A percentile compares a stretch with the other conserved stretches of the same genome.
Evolutionary conservation across 2,113 vertebrate species (phyloP).

Genomic region (Psittacara wagleri): DNA sequence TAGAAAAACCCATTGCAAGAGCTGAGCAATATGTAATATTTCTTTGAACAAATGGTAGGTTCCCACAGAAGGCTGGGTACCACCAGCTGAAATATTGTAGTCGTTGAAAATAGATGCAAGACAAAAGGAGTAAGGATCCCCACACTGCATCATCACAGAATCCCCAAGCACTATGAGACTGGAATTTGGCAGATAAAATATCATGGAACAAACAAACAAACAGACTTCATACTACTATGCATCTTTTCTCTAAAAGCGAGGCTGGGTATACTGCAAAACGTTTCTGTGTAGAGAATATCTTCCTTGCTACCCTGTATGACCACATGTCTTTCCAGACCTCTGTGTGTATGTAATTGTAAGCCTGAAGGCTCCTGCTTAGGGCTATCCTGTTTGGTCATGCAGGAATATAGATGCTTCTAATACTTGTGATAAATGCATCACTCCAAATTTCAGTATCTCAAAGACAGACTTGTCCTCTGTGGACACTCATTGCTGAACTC

Average conservation of each 20-base stretch:
- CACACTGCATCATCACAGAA: neutral
- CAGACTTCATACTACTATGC: neutral
- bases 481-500: neutral
- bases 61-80: neutral
- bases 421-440: slow-evolving; percentile 12
- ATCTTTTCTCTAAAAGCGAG: neutral
- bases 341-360: neutral
- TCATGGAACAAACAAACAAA: neutral
- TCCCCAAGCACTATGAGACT: neutral
- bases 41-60: neutral
- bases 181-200: neutral
- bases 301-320: neutral
- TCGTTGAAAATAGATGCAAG: neutral
- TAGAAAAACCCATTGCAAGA: neutral
- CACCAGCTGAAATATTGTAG: neutral
- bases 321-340: neutral
- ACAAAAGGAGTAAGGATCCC: neutral
- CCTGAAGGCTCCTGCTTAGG: slow-evolving; percentile 1
- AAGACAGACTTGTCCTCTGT: slow-evolving; percentile 4
- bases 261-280: neutral
- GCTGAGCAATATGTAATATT: neutral
- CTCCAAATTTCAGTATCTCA: slow-evolving; percentile 41
- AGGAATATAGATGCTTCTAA: slow-evolving; percentile 34
- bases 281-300: neutral
- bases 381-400: slow-evolving; percentile 25